Percentiles rank a stretch among this genome's conserved stretches.
These are phyloP conservation scores for Netelia inedita DNA, from an alignment of 2,888 invertebrate genomes.

Conservation along the genomic window DNA sequence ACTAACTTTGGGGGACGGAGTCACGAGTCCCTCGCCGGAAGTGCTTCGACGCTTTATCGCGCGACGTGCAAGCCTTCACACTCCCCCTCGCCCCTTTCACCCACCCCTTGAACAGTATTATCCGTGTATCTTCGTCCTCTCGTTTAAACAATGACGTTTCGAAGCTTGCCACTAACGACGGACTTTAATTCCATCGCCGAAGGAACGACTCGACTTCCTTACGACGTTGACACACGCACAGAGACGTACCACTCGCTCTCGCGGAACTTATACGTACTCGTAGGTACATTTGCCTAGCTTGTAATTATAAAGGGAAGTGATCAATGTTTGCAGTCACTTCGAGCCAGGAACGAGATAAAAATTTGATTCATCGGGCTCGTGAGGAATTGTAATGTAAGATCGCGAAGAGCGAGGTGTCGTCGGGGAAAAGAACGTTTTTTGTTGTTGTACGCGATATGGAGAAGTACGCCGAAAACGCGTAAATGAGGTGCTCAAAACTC, in stretches of 20 bases:
- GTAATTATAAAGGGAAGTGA: too few species aligned
- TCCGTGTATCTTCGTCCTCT: slow-evolving; percentile 69
- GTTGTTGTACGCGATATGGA: slow-evolving; percentile 32
- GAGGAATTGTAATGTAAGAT: slow-evolving; percentile 9
- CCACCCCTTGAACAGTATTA: slow-evolving; percentile 72
- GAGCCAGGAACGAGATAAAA: too few species aligned
- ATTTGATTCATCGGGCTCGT: slow-evolving; percentile 5
- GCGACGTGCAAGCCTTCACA: too few species aligned
- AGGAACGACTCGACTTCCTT: background rate
- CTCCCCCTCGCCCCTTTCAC: too few species aligned
- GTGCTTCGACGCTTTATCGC: background rate
- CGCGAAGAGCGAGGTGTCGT: slow-evolving; percentile 22
- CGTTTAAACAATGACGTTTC: slow-evolving; percentile 46
- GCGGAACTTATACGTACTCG: too few species aligned
- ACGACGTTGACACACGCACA: too few species aligned
- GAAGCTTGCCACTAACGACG: slow-evolving; percentile 11
- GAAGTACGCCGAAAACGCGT: slow-evolving; percentile 49
- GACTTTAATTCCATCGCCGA: background rate
- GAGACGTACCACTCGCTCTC: too few species aligned
- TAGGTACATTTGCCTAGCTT: too few species aligned
- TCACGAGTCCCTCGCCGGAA: background rate
- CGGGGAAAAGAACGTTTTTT: slow-evolving; percentile 22
- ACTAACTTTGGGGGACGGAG: slow-evolving; percentile 38
- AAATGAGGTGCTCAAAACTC: slow-evolving; percentile 65
- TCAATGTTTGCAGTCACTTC: too few species aligned